phyloP scores from a whole-genome alignment of 2,113 vertebrate genomes.

The Indicator maculatus region DNA sequence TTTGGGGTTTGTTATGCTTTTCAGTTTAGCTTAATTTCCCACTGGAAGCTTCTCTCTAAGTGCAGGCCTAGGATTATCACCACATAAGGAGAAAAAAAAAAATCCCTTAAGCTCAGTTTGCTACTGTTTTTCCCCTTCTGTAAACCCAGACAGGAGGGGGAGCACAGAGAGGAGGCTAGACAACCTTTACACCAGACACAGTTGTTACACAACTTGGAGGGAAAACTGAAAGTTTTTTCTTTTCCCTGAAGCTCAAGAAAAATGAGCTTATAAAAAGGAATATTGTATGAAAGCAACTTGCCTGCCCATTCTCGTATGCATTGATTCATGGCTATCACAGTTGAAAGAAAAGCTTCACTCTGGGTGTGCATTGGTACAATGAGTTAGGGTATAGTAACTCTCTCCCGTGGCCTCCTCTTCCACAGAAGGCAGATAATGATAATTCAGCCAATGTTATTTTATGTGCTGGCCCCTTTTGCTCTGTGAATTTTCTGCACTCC shows the following conservation, averaged over 20 bases:
- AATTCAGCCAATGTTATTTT: not conserved
- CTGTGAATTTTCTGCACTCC: not conserved
- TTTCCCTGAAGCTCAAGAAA: slow-evolving; percentile 22
- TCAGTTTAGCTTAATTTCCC: slow-evolving; percentile 67
- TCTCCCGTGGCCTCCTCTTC: not conserved
- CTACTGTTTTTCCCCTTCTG: slow-evolving; percentile 2
- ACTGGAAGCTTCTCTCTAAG: slow-evolving; percentile 50
- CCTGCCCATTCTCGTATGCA: not conserved
- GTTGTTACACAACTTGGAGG: not conserved
- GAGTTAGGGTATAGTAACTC: not conserved
- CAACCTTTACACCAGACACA: not conserved
- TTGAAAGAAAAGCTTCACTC: not conserved
- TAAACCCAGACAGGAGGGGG: not conserved
- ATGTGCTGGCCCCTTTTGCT: not conserved
- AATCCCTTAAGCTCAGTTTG: not conserved
- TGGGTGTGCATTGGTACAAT: not conserved
- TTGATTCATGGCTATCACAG: not conserved
- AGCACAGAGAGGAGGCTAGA: not conserved
- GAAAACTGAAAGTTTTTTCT: not conserved
- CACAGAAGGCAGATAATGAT: not conserved
- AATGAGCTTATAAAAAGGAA: slow-evolving; percentile 35
- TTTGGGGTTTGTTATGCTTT: slow-evolving; percentile 62
- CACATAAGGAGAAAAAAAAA: not conserved
- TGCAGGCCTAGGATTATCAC: slow-evolving; percentile 32
- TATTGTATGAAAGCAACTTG: slow-evolving; percentile 40